phyloP scores from a whole-genome alignment of 1,140 invertebrate genomes.

The Musca domestica region DNA sequence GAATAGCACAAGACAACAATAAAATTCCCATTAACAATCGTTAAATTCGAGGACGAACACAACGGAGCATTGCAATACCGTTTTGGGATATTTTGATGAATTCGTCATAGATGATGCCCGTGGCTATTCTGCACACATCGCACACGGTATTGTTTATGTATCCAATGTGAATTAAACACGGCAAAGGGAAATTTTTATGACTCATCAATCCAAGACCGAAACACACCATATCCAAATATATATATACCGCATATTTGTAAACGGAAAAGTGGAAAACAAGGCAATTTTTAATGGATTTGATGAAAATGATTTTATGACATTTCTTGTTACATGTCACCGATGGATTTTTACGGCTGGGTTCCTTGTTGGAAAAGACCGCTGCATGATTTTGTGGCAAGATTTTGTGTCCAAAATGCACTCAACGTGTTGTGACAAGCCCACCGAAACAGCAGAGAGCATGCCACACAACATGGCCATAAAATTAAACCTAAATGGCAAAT shows the following conservation, averaged over 20 bases:
- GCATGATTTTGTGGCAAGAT: background rate
- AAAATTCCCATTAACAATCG: slow-evolving; percentile 16
- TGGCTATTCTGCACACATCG: too few relatives aligned
- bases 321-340: slow-evolving; percentile 9
- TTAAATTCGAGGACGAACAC: background rate
- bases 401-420: slow-evolving; percentile 1
- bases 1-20: background rate
- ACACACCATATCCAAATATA: background rate
- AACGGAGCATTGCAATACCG: background rate
- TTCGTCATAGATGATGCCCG: too few relatives aligned
- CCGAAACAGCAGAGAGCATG: too few relatives aligned
- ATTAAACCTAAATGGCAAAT: background rate
- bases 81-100: background rate
- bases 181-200: slow-evolving; percentile 2
- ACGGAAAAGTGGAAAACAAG: background rate
- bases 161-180: slow-evolving; percentile 14
- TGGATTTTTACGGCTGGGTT: background rate
- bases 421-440: background rate
- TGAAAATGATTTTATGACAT: slow-evolving; percentile 8
- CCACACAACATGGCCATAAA: slow-evolving; percentile 2
- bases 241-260: too few relatives aligned
- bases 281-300: slow-evolving; percentile 14
- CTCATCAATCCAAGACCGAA: background rate
- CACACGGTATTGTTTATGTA: slow-evolving; percentile 7
- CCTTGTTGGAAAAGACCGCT: too few relatives aligned